Evolutionary conservation across 2,888 invertebrate genomes (phyloP).

Genomic region (Drosophila atripex): DNA sequence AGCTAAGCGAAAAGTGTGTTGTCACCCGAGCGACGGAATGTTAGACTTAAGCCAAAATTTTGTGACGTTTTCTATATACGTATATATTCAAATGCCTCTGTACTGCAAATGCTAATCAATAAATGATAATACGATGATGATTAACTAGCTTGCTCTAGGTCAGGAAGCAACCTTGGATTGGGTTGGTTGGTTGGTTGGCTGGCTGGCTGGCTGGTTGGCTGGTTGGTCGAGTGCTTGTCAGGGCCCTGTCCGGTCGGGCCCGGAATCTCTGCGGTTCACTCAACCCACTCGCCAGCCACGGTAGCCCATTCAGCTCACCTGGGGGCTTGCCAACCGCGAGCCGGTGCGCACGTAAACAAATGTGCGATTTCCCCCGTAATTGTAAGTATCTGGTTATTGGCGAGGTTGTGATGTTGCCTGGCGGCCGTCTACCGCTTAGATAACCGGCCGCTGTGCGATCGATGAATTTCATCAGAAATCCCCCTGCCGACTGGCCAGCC

Average conservation of each 20-base stretch:
- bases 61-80: slow-evolving; percentile 20
- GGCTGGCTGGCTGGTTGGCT: too few species aligned
- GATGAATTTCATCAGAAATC: slow-evolving; percentile 53
- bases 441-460: slow-evolving; percentile 35
- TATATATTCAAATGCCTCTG: slow-evolving; percentile 20
- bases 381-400: slow-evolving; percentile 20
- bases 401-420: slow-evolving; percentile 7
- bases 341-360: slow-evolving; percentile 24
- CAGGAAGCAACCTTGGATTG: slow-evolving; percentile 17
- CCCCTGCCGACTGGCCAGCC: slow-evolving; percentile 1
- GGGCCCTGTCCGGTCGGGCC: not conserved
- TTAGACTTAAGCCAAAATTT: slow-evolving; percentile 33
- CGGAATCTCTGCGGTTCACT: slow-evolving; percentile 30
- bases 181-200: slow-evolving; percentile 3
- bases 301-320: slow-evolving; percentile 13
- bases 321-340: slow-evolving; percentile 49
- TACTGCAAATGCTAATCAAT: slow-evolving; percentile 20
- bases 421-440: slow-evolving; percentile 32
- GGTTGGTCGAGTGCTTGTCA: slow-evolving; percentile 8
- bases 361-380: slow-evolving; percentile 51
- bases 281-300: slow-evolving; percentile 12
- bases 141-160: slow-evolving; percentile 37
- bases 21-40: slow-evolving; percentile 10
- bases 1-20: slow-evolving; percentile 17
- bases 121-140: slow-evolving; percentile 24